A percentile compares a stretch with the other conserved stretches of the same genome.
These are phyloP conservation scores for Stenodema calcarata DNA, from an alignment of 2,888 invertebrate genomes.

Conservation along the genomic window DNA sequence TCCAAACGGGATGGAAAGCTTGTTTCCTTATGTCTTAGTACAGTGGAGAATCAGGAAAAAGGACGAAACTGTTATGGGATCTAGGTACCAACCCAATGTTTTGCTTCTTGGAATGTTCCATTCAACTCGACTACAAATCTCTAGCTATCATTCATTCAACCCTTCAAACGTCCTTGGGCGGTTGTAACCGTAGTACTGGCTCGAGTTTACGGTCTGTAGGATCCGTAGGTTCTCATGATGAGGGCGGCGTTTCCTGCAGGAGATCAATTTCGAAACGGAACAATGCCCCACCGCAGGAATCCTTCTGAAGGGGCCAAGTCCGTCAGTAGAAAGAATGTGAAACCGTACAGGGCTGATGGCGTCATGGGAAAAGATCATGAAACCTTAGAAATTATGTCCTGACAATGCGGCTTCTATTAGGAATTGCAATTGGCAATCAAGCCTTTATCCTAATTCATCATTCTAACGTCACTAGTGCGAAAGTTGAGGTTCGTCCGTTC, in stretches of 20 bases:
- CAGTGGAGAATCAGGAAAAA: too few relatives aligned
- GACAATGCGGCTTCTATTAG: conserved; percentile 1
- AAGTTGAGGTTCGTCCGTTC: too few relatives aligned
- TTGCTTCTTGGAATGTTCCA: not conserved
- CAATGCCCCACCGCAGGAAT: conserved; percentile 38
- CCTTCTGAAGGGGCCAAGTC: not conserved
- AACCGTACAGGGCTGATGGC: conserved; percentile 18
- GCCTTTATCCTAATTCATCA: not conserved
- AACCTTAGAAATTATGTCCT: conserved; percentile 12
- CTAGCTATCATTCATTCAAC: not conserved
- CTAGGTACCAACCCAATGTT: not conserved
- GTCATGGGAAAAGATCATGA: conserved; percentile 41
- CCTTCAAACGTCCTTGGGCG: not conserved
- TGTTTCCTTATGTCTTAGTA: too few relatives aligned
- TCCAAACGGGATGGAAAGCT: too few relatives aligned
- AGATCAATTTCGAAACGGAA: conserved; percentile 34
- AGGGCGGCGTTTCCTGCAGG: conserved; percentile 34
- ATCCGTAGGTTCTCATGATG: conserved; percentile 18
- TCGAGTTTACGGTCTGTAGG: not conserved
- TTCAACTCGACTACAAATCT: not conserved
- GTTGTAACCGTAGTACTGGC: not conserved
- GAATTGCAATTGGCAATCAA: not conserved
- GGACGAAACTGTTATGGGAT: too few relatives aligned
- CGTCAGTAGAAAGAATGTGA: conserved; percentile 14
- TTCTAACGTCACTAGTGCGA: too few relatives aligned